phyloP scores from a whole-genome alignment of 2,888 invertebrate species.

The Parnassius smintheus region DNA sequence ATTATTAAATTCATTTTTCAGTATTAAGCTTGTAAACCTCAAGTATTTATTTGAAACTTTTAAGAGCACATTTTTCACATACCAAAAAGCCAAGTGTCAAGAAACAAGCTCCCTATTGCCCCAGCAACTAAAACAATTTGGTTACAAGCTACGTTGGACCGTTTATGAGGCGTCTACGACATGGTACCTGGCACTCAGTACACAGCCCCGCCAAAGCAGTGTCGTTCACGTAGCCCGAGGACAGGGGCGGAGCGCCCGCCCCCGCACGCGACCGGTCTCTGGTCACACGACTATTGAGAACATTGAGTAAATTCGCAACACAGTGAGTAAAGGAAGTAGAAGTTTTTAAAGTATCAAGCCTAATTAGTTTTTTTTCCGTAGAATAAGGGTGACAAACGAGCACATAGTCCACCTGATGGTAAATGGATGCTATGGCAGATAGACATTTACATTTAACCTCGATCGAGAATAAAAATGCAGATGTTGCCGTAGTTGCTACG shows the following conservation, averaged over 20 bases:
- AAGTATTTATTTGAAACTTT: too few species aligned
- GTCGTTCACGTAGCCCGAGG: slow-evolving; percentile 54
- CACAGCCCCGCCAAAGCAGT: slow-evolving; percentile 58
- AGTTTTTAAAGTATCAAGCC: too few species aligned
- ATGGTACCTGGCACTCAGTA: slow-evolving; percentile 4
- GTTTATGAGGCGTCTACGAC: slow-evolving; percentile 15
- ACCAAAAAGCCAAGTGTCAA: slow-evolving; percentile 11
- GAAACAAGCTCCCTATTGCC: slow-evolving; percentile 16
- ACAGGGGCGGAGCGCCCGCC: slow-evolving; percentile 53
- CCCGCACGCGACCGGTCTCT: slow-evolving; percentile 34
- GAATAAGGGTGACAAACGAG: too few species aligned
- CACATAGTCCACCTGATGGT: too few species aligned
- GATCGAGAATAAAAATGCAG: too few species aligned
- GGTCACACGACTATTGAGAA: slow-evolving; percentile 29
- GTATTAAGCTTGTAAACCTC: too few species aligned
- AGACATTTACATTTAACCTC: too few species aligned
- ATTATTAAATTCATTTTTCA: too few species aligned
- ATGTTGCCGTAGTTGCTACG: too few species aligned
- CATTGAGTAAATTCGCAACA: slow-evolving; percentile 4
- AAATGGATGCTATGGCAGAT: too few species aligned
- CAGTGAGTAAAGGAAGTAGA: not conserved
- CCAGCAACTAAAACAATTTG: slow-evolving; percentile 6
- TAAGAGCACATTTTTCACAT: too few species aligned
- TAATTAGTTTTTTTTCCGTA: too few species aligned
- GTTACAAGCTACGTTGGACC: slow-evolving; percentile 1